Evolutionary conservation across 2,113 vertebrate genomes (phyloP), one percentile per base, ranked within the genome.

Genomic region (Physeter macrocephalus): DNA sequence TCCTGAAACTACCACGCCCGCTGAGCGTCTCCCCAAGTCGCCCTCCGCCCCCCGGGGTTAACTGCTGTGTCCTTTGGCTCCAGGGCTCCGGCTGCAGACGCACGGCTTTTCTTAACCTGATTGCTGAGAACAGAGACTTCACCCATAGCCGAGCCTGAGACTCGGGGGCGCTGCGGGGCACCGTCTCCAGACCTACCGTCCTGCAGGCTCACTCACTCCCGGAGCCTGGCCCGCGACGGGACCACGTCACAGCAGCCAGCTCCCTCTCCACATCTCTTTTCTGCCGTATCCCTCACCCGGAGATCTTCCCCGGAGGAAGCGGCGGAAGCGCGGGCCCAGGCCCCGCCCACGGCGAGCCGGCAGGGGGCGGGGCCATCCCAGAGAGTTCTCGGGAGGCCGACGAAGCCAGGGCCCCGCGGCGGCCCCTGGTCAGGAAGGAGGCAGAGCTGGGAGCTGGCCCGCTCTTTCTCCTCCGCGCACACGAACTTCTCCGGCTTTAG

Each of bases 331-430:
- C 46, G 46, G 62, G 67, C 25, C 43, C 62, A 64, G 43, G 36
- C 21, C 18, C 13, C 25, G 0, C 7, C 12, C 67, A 31, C 25
- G 36, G 17, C 39, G 25, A 49, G 13, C 41, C 9, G 9, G 13
- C 0, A 14, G 36, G 39, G 7, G 21, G 43, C 7, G 29, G 29
- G 29, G 43, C 29, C 69, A 8, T 8, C 8, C 2, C 0, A 3
- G 12, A 80, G 4, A 20, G 43, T 21, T 39, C 9, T 4, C 1
- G 23, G 2, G 17, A 75, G 27, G 17, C 41, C 12, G 1, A 18
- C 34, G 34, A 75, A 46, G 13, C 13, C 10, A 46, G 20, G 6
- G 25, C 39, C 3, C 5, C 0, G 13, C 21, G 11, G 43, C 25
- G 29, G 34, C 49, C 49, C 0, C 49, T 5, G 49, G 14, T 25